phyloP scores from a whole-genome alignment of 1,140 invertebrate genomes.

The Achatina immaculata region DNA sequence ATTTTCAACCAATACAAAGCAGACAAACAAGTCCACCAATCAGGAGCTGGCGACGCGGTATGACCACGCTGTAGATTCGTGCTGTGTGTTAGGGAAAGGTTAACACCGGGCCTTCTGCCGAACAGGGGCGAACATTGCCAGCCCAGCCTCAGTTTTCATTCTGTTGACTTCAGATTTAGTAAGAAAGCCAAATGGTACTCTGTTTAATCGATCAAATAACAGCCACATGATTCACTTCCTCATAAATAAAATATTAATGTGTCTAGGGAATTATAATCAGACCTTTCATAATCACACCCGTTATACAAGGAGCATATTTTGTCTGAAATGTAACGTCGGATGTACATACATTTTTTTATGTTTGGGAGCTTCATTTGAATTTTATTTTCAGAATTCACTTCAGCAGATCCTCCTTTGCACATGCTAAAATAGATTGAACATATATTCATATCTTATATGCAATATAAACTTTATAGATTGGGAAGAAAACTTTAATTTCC shows the following conservation, averaged over 20 bases:
- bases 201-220: not conserved
- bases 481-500: too few relatives aligned
- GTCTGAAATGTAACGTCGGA: not conserved
- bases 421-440: too few relatives aligned
- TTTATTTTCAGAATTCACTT: not conserved
- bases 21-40: too few relatives aligned
- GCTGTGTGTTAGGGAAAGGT: too few relatives aligned
- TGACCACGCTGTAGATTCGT: not conserved
- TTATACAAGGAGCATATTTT: not conserved
- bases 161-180: not conserved
- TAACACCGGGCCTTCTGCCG: too few relatives aligned
- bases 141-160: too few relatives aligned
- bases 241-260: not conserved
- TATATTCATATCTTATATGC: too few relatives aligned
- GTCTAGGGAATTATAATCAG: not conserved
- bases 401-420: too few relatives aligned
- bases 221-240: not conserved
- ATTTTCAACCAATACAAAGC: not conserved
- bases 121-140: too few relatives aligned
- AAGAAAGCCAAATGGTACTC: not conserved
- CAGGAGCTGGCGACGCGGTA: too few relatives aligned
- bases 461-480: too few relatives aligned
- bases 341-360: not conserved
- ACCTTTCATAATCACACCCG: not conserved
- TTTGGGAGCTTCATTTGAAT: not conserved